Conservation (phyloP, 1,140 invertebrate species). For the Saccostrea echinata region DNA sequence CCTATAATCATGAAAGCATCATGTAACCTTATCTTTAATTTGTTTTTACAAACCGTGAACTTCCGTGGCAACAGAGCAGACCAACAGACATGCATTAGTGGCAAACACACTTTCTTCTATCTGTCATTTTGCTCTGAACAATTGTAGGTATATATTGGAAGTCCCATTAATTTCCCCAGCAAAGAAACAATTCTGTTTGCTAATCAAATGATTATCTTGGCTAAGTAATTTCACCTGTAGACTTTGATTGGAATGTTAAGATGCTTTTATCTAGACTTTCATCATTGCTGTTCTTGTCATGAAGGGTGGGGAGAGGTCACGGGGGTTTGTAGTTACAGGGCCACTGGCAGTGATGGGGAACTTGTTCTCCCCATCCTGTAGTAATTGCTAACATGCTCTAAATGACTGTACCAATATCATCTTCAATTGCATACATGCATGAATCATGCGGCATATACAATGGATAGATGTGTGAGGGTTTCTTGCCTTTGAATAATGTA, state of each 20-base stretch:
- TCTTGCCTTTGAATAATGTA: neutral
- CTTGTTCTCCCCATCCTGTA: neutral
- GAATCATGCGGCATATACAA: neutral
- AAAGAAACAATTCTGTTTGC: slow-evolving; percentile 34
- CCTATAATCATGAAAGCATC: slow-evolving; percentile 18
- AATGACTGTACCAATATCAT: neutral
- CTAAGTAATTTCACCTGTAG: slow-evolving; percentile 34
- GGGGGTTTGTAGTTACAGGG: neutral
- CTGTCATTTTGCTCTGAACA: neutral
- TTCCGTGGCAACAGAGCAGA: neutral
- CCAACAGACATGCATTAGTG: slow-evolving; percentile 2
- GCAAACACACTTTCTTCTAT: neutral
- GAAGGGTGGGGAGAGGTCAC: neutral
- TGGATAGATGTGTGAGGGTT: neutral
- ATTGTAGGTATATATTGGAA: slow-evolving; percentile 22
- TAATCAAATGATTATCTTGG: slow-evolving; percentile 23
- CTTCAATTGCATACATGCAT: neutral
- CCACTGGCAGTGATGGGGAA: neutral
- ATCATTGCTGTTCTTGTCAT: neutral
- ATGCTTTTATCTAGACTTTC: slow-evolving; percentile 33
- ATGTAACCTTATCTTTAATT: slow-evolving; percentile 27
- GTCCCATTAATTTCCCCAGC: slow-evolving; percentile 25
- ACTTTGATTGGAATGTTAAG: slow-evolving; percentile 6
- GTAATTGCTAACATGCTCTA: slow-evolving; percentile 31
- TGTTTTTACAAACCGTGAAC: slow-evolving; percentile 5